Evolutionary conservation across 2,113 vertebrate genomes (phyloP).

Genomic region (Hypanus sabinus): DNA sequence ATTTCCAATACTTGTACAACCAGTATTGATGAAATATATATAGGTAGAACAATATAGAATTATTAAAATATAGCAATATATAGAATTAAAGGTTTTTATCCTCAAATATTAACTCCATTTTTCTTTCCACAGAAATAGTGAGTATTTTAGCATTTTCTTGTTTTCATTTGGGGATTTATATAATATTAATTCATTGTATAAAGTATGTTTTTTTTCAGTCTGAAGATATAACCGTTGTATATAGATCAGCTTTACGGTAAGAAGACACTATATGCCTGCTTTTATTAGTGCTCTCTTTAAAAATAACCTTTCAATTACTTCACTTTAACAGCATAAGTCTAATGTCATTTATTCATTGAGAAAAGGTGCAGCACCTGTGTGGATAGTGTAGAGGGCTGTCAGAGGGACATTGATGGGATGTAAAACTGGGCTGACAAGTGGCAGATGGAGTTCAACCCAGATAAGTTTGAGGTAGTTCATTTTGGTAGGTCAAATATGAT

Average conservation of each 20-base stretch:
- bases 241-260: background rate
- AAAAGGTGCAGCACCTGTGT: background rate
- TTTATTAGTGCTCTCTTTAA: background rate
- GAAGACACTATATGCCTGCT: background rate
- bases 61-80: no score
- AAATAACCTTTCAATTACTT: background rate
- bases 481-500: no score
- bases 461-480: no score
- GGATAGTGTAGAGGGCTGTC: no score
- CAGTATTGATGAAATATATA: background rate
- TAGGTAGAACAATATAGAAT: no score
- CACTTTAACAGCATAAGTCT: background rate
- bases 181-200: background rate
- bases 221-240: background rate
- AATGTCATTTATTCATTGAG: background rate
- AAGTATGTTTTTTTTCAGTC: background rate
- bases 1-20: background rate
- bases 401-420: no score
- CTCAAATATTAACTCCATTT: no score
- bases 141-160: no score
- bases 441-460: no score
- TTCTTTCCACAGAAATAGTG: no score
- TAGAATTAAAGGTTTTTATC: no score
- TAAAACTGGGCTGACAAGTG: no score
- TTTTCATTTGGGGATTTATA: background rate